A percentile compares a stretch with the other conserved stretches of the same genome.
phyloP scores from a whole-genome alignment of 2,888 invertebrate species.

The Torymus auratus region DNA sequence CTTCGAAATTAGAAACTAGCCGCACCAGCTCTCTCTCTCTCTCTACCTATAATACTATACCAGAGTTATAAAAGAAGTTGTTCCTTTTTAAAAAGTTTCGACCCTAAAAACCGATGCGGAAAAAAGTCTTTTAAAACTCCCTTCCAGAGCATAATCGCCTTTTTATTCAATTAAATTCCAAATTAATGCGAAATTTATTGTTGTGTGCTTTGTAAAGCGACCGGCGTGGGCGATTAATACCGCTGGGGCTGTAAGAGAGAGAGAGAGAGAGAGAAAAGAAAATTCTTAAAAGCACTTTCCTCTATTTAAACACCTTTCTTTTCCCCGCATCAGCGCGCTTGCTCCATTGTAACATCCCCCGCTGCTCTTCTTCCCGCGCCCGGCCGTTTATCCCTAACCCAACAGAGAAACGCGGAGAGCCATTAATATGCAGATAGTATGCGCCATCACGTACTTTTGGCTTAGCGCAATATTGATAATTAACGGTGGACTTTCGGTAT shows the following conservation, averaged over 20 bases:
- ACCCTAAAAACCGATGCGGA: no score
- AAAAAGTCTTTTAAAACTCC: no score
- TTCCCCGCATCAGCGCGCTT: background rate
- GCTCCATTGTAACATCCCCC: slow-evolving; percentile 28
- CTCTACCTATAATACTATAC: no score
- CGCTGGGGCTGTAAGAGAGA: background rate
- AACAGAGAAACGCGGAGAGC: slow-evolving; percentile 37
- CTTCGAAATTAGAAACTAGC: no score
- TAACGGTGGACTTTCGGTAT: slow-evolving; percentile 46
- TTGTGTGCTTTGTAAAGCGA: background rate
- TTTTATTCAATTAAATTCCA: slow-evolving; percentile 1
- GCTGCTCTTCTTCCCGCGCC: no score
- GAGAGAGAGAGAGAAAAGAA: background rate
- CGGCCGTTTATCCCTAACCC: slow-evolving; percentile 48
- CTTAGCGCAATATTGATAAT: slow-evolving; percentile 58
- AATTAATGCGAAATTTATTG: slow-evolving; percentile 11
- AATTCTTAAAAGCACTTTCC: slow-evolving; percentile 54
- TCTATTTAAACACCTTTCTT: slow-evolving; percentile 48
- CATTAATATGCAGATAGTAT: slow-evolving; percentile 60
- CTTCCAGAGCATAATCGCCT: no score
- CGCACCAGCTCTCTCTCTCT: no score
- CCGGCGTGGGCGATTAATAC: slow-evolving; percentile 45
- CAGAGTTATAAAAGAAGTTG: no score
- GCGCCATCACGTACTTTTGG: slow-evolving; percentile 57
- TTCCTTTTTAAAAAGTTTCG: no score